Base-by-base conservation (phyloP, 1,140 invertebrate species). In the Lepidurus apus region DNA sequence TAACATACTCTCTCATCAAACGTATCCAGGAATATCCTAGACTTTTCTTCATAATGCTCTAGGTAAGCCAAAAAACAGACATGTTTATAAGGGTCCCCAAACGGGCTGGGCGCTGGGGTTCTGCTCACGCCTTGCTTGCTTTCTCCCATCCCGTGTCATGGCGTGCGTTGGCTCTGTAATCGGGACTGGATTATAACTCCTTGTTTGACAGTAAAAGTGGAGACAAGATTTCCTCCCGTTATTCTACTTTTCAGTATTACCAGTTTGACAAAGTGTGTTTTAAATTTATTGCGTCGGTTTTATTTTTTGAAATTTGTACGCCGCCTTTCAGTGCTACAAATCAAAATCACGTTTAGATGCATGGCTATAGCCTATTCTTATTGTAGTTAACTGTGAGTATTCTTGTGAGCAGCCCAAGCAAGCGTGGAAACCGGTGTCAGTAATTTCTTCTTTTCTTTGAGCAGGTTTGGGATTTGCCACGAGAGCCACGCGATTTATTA, bases 91-190 rank as follows among this genome's bases (percentile, higher is more conserved):
- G 53, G 53, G 17, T 7, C 53, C 6, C 21, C 4, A 65, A 65
- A 21, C 53, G 53, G 53, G 53, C 53, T 65, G 53, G 53, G 53
- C 53, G 53, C 53, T 65, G 53, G 53, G 53, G 53, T 65, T 65
- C 17, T 65, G n/a, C 53, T 65, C 53, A 65, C 53, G 53, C 53
- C 53, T 65, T 65, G 53, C 53, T 65, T 65, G 53, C 53, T 65
- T 65, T 65, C n/a, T 65, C 53, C 53, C 53, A 21, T 65, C 53
- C 53, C 53, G 53, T 65, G 53, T 65, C 53, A 65, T 65, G 53
- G 53, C 53, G 53, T 65, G 53, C 53, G 53, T 65, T 65, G 53
- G 2, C 21, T 8, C 17, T 21, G 17, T 9, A 9, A 65, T 21
- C 53, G 53, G 53, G 10, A 65, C 53, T 65, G 53, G 8, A 65